Base-by-base conservation (phyloP, 2,888 invertebrate species). In the Ichneumoninae sp. region DNA sequence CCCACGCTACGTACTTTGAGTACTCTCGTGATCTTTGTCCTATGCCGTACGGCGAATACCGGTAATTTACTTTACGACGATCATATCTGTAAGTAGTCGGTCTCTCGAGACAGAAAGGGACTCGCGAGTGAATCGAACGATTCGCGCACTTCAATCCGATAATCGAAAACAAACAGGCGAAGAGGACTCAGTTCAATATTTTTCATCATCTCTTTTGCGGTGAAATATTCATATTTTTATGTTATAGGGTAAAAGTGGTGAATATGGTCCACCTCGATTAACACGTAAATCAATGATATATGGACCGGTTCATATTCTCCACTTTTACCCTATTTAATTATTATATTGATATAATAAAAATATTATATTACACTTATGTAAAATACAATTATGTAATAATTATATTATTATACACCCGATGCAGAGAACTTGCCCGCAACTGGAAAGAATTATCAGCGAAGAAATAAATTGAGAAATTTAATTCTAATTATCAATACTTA, bases 1-100 rank as follows among this genome's bases (percentile, higher is more conserved):
- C 91, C 91, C 89, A 91, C 91, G 88, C 89, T 85, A 36, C 70
- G 70, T 70, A 54, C 10, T n/a, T 13, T 33, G 30, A 13, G 47
- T n/a, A 7, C 50, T 30, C 16, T n/a, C 7, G 22, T 47, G 22
- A 5, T 68, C 47, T 47, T 5, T 44, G 2, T 19, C 7, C 85
- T 75, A 79, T 88, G 85, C 88, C 1, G 60, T 26, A 33, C 13
- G 26, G 86, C 85, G 52, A 36, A 52, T n/a, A 87, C 87, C 86
- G 87, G 89, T 88, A 90, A 90, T 90, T 90, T 90, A 90, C 89
- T 91, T 91, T 90, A 90, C 88, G 90, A 90, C 89, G 89, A 91
- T 91, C 91, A 89, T 91, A 90, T 91, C 91, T 91, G 89, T 88
- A 89, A 90, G 88, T 89, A 88, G 76, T 71, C 63, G 69, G 76